Base-by-base conservation (phyloP, 2,888 invertebrate genomes). In the Rutpela maculata region DNA sequence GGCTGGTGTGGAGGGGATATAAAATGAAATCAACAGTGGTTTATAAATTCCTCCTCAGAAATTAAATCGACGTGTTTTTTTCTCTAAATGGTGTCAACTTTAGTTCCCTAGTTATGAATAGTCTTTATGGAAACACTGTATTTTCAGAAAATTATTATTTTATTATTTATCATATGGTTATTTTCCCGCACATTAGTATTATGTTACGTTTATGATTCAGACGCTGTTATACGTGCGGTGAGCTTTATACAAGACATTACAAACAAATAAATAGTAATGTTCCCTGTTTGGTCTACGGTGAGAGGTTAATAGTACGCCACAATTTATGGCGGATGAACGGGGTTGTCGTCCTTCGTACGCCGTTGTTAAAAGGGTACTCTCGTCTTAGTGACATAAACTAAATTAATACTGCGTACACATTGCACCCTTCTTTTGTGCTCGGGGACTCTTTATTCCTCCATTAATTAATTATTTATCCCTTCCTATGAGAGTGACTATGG, bases 231-330 rank as follows among this genome's bases (percentile, higher is more conserved):
- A 15, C 22, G 12, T 56, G 19, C 12, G 35, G 26, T 7, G 19
- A 15, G 69, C 38, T 31, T 26, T 18, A 35, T 57, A n/a, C 11
- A 35, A 57, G 59, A 18, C 26, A 69, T 76, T 76, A 68, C 65
- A 59, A 68, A 72, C 74, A 66, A 74, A 78, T 75, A 75, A 77
- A 77, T 75, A 75, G 70, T 59, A 69, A 74, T 74, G 77, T 56
- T 66, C 22, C 60, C 38, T 56, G 62, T 63, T 76, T 18, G 63
- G 60, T 43, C 62, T 63, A 73, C 17, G 55, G 50, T 31, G 55
- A 66, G 68, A 69, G 69, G 75, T 67, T 67, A 73, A 74, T 77
- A 74, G 60, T 74, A 66, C 35, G 38, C 62, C 50, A 26, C 38
- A 77, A 77, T 78, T 78, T 75, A 78, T 78, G 55, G 63, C 66